phyloP scores from a whole-genome alignment of 2,113 vertebrate species.

The Myiozetetes cayanensis region DNA sequence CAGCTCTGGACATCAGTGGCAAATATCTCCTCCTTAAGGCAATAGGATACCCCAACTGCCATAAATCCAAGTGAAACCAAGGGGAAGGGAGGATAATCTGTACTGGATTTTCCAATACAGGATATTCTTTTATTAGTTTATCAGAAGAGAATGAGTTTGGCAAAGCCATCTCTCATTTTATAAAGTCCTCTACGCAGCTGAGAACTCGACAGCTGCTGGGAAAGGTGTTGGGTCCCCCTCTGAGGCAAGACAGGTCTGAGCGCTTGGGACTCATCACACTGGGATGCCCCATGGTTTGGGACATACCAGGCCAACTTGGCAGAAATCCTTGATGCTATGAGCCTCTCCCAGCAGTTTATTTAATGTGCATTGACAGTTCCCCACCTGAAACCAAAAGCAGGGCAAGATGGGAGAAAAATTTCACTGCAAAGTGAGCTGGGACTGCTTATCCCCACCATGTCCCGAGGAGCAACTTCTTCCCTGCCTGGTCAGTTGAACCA shows the following conservation, averaged over 20 bases:
- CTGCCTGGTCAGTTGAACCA: not conserved
- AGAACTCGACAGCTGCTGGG: not conserved
- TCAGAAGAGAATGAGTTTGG: accelerated
- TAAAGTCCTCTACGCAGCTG: not conserved
- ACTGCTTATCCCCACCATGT: not conserved
- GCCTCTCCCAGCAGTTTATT: not conserved
- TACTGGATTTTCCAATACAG: not conserved
- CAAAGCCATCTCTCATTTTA: not conserved
- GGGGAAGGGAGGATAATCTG: not conserved
- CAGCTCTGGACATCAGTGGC: not conserved
- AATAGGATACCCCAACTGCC: accelerated
- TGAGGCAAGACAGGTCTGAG: not conserved
- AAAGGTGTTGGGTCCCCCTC: not conserved
- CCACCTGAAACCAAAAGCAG: not conserved
- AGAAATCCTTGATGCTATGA: not conserved
- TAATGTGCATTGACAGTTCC: not conserved
- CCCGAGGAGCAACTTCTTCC: not conserved
- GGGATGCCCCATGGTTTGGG: not conserved
- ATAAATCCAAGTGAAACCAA: not conserved
- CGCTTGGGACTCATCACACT: accelerated
- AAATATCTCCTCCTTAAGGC: not conserved
- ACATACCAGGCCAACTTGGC: not conserved
- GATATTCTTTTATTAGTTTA: not conserved
- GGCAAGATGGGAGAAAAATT: not conserved
- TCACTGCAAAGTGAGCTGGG: not conserved